A percentile compares a stretch with the other conserved stretches of the same genome.
These are phyloP conservation scores for Cyclargus thomasi DNA, from an alignment of 1,140 invertebrate genomes.

Conservation along the genomic window DNA sequence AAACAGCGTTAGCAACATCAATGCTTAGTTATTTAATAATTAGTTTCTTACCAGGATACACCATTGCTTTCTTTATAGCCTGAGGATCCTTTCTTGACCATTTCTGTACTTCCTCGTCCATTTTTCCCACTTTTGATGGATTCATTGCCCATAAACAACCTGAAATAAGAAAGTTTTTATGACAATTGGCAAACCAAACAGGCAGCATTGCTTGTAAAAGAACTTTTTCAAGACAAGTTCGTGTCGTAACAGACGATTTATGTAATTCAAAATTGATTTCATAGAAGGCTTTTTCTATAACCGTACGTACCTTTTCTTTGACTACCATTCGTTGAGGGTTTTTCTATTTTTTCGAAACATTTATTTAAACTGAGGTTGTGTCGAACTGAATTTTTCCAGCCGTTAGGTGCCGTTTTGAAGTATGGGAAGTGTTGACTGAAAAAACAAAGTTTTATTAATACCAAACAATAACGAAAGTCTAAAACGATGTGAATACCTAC, in stretches of 20 bases:
- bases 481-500: no score
- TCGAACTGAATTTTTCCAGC: slow-evolving; percentile 98
- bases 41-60: slow-evolving; percentile 82
- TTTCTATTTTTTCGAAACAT: slow-evolving; percentile 98
- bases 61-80: slow-evolving; percentile 91
- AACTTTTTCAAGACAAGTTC: no score
- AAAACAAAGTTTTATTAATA: slow-evolving; percentile 35
- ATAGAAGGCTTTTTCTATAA: no score
- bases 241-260: slow-evolving; percentile 14
- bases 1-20: not conserved
- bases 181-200: not conserved
- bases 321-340: slow-evolving; percentile 87
- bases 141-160: slow-evolving; percentile 97
- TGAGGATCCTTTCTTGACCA: slow-evolving; percentile 95
- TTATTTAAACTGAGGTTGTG: slow-evolving; percentile 98
- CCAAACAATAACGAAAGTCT: no score
- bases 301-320: slow-evolving; percentile 80
- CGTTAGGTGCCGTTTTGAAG: slow-evolving; percentile 96
- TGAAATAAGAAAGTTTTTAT: slow-evolving; percentile 30
- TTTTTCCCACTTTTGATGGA: slow-evolving; percentile 93
- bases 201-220: no score
- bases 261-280: not conserved
- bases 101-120: slow-evolving; percentile 98
- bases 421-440: slow-evolving; percentile 97
- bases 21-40: not conserved